Base-by-base conservation (phyloP, 2,888 invertebrate genomes). In the Polylopha cassiicola region DNA sequence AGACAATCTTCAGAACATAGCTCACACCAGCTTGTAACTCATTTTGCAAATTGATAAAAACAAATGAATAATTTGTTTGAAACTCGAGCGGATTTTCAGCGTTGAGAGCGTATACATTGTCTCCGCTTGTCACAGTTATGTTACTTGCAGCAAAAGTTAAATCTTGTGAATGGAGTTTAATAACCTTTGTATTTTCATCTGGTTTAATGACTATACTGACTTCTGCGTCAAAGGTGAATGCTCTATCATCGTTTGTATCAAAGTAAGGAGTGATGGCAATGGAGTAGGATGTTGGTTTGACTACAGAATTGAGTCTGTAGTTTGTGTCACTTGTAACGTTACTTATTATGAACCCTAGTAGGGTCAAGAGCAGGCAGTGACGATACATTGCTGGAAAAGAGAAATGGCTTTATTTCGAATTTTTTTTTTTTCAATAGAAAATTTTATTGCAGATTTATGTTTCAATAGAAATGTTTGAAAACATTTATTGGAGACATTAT, bases 251-350 rank as follows among this genome's bases (percentile, higher is more conserved):
- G 1, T 61, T 65, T 1, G 81, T 80, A 2, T 84, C 68, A 3
- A 90, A 80, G 46, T 86, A 79, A 1, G 89, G 89, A 0, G 67
- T 74, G 2, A 91, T 64, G 0, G 67, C 55, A 1, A 91, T 66
- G 0, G 80, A 68, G 48, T 91, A 92, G 1, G 69, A 63, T 2
- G 56, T 63, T 0, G 91, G 91, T 3, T 50, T 53, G 1, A 91
- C 72, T 0, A 70, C 58, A 0, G 72, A 70, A 37, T 80, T 76
- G 1, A 85, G 56, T 29, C 82, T 63, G 34, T 80, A 78, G 43
- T 73, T 77, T 3, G 73, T 60, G 42, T 85, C 81, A 13, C 65
- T 53, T 3, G 42, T 37, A 4, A 52, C 62, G 24, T 46, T 44
- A 10, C 41, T 60, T 55, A 47, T 51, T 54, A 55, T 63, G 53